phyloP scores from a whole-genome alignment of 2,797 vertebrate genomes.

The Etheostoma nigrum region DNA sequence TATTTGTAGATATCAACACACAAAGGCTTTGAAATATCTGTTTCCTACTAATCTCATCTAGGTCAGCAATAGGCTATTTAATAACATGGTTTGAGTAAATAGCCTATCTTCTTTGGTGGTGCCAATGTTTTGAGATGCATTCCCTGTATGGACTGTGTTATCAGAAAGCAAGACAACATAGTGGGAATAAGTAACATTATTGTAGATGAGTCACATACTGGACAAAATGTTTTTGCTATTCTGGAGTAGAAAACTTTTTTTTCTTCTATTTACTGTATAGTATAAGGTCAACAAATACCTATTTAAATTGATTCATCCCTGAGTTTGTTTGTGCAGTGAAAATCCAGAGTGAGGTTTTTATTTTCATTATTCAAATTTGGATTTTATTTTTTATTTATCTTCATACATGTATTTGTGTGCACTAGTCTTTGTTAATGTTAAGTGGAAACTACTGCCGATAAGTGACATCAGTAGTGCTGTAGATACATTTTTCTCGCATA shows the following conservation, averaged over 20 bases:
- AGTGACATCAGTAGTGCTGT: background rate
- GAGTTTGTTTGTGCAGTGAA: background rate
- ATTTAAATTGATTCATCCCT: background rate
- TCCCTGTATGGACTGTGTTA: background rate
- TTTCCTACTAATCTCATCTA: conserved; percentile 76
- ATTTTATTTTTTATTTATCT: background rate
- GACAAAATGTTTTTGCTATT: background rate
- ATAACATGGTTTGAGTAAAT: conserved; percentile 87
- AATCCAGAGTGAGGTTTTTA: background rate
- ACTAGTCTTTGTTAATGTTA: background rate
- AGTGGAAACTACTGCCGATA: conserved; percentile 2
- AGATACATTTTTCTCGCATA: conserved; percentile 14
- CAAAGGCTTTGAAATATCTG: conserved; percentile 70
- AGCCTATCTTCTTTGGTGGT: conserved; percentile 84
- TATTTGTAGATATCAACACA: conserved; percentile 72
- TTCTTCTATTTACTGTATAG: background rate
- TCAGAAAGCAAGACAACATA: conserved; percentile 2
- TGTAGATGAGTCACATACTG: conserved; percentile 21
- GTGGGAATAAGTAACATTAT: conserved; percentile 13
- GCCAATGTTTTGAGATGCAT: conserved; percentile 70
- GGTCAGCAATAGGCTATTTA: conserved; percentile 80
- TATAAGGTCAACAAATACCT: conserved; percentile 3
- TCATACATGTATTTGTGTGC: background rate
- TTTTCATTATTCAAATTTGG: background rate
- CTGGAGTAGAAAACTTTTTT: background rate